These are phyloP conservation scores for Belgica antarctica DNA, from an alignment of 2,888 invertebrate genomes.

Conservation along the genomic window DNA sequence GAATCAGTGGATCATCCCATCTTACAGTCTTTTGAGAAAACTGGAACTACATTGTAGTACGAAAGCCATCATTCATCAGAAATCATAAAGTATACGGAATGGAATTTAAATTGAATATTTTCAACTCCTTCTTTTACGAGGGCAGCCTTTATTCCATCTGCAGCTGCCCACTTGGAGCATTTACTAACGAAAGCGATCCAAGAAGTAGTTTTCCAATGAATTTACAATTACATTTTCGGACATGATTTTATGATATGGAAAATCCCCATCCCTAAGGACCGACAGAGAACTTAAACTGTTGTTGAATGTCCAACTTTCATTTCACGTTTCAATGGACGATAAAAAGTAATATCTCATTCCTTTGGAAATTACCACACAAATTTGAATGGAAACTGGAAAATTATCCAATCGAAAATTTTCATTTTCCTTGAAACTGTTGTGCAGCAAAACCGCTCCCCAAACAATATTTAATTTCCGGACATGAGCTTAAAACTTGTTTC, in stretches of 20 bases:
- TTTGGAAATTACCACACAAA: constrained; percentile 8
- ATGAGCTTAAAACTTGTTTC: background rate
- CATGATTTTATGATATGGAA: background rate
- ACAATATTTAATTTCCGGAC: constrained; percentile 25
- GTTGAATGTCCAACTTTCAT: background rate
- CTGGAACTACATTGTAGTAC: background rate
- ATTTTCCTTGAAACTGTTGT: too few species aligned
- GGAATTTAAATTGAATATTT: constrained; percentile 43
- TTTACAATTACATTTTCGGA: background rate
- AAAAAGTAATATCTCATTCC: background rate
- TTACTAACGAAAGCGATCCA: background rate
- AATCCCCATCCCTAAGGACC: too few species aligned
- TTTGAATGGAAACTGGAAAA: background rate
- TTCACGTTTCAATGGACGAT: background rate
- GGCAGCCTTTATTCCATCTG: background rate
- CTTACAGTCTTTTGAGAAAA: background rate
- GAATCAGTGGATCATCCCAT: too few species aligned
- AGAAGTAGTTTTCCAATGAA: constrained; percentile 13
- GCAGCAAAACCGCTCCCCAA: too few species aligned
- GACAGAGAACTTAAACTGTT: too few species aligned
- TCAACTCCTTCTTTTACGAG: background rate
- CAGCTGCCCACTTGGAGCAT: background rate
- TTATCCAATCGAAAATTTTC: background rate
- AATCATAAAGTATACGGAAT: constrained; percentile 40
- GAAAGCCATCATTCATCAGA: constrained; percentile 38